Base-by-base conservation (phyloP, 2,888 invertebrate genomes). In the Aspidiotus destructor region DNA sequence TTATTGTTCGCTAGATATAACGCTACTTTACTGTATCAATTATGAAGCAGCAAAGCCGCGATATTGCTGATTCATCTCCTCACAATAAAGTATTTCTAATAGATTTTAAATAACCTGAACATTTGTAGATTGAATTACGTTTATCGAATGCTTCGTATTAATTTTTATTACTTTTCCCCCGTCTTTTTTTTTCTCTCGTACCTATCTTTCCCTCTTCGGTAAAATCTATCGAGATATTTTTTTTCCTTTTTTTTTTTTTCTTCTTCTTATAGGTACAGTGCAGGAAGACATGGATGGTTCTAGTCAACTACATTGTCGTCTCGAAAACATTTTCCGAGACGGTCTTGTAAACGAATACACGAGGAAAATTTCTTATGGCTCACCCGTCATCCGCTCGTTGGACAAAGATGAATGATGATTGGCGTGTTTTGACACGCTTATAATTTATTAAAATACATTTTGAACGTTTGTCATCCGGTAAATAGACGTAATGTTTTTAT, bases 51-150 rank as follows among this genome's bases (percentile, higher is more conserved):
- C 55, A 55, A 58, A 58, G 58, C 44, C 65, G 28, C 28, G 57
- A 65, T 65, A 65, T 65, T 44, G 65, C 65, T 65, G 65, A 65
- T 65, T 65, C 65, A 65, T 48, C 57, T 65, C 42, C 57, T 57
- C 28, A 65, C 65, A 65, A 65, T 65, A 58, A 65, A 65, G 57
- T 65, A 65, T 65, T 65, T 65, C 55, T 65, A 65, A 65, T 65
- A 65, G 65, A 65, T 65, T 65, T 65, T 65, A 65, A 65, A 65
- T 65, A 65, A 65, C 54, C 65, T 17, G 58, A 65, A 65, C 65
- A 65, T 65, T 65, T 65, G 65, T 65, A 65, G 65, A 65, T 65
- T 65, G 65, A 65, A 65, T 65, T 65, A 65, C 65, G 65, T 65
- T 48, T 65, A 65, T 65, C 65, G 58, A 58, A 65, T 58, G 65